These are phyloP conservation scores for Porites lutea DNA, from an alignment of 64 coral and sea anemone species.

Conservation along the genomic window DNA sequence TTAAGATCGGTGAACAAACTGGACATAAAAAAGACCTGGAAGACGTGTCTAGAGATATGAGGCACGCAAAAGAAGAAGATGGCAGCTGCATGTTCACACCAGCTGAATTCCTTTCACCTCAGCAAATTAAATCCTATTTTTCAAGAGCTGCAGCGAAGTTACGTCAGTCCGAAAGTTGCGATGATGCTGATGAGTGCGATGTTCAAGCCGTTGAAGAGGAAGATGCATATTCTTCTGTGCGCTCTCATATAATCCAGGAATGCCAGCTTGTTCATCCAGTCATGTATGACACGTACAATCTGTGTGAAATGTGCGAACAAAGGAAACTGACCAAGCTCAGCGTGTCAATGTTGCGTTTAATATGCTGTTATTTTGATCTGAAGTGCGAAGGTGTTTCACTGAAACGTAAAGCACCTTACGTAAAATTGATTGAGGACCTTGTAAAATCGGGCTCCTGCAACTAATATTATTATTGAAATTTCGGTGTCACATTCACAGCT, in stretches of 20 bases:
- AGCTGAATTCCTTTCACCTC: constrained; percentile 49
- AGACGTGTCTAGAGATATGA: constrained; percentile 65
- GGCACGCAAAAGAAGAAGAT: constrained; percentile 45
- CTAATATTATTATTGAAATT: background rate
- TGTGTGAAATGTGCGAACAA: constrained; percentile 6
- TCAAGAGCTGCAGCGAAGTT: constrained; percentile 65
- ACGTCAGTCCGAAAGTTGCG: background rate
- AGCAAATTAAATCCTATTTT: constrained; percentile 75
- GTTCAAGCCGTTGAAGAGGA: background rate
- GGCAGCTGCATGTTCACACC: constrained; percentile 38
- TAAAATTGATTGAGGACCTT: constrained; percentile 20
- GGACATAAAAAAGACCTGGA: constrained; percentile 61
- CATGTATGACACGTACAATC: constrained; percentile 36
- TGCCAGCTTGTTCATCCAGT: constrained; percentile 48
- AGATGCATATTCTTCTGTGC: background rate
- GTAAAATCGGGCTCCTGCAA: constrained; percentile 21
- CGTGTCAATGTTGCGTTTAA: constrained; percentile 23
- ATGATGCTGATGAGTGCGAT: constrained; percentile 27
- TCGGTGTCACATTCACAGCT: background rate
- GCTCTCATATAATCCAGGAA: constrained; percentile 14
- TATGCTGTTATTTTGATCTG: constrained; percentile 24
- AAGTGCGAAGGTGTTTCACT: constrained; percentile 12
- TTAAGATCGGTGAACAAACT: constrained; percentile 64
- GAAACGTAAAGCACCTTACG: constrained; percentile 20
- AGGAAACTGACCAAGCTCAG: constrained; percentile 37